Evolutionary conservation across 2,113 vertebrate genomes (phyloP), one percentile per base, ranked within the genome.

Genomic region (Cyphomyrus discorhynchus): DNA sequence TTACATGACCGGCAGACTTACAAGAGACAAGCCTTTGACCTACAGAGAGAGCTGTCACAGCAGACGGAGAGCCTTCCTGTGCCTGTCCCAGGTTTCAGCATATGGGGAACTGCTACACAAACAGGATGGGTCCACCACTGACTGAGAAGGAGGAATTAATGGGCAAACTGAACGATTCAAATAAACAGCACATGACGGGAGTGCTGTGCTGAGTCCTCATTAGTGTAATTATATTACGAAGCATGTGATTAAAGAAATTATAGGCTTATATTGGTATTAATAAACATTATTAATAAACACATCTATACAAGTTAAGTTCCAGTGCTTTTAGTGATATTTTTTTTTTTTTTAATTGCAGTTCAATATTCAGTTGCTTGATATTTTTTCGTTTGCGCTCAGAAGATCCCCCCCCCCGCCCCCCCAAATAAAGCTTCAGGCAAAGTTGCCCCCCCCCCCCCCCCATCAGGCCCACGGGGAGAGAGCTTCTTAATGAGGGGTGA

Each of bases 161-260:
- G 47, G 83, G 83, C 83, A 39, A 39, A 80, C 31, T 42, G 74
- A 15, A 50, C 31, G 46, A 86, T 86, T 49, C 13, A 50, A 86
- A 86, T 49, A 15, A 86, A 50, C 83, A 86, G 24, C 47, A 86
- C 83, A 85, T 85, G 83, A 49, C 47, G 15, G 83, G 45, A 85
- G 0, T 15, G 70, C 70, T 77, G 70, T 85, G 83, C n/a, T 31
- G 83, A 27, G 83, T 47, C 47, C 83, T 86, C 83, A 49, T 86
- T 86, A 86, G 24, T 50, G 24, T 86, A 50, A 86, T 86, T 86
- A 47, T 50, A 24, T 27, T 50, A 86, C 21, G 1, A 86, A 27
- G 83, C 83, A 86, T 49, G 45, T 47, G 24, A 86, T 49, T 21
- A 86, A 31, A 86, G 47, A 27, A 27, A 85, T 85, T 77, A 77